phyloP scores from a whole-genome alignment of 1,140 invertebrate genomes.

The Homalodisca vitripennis region DNA sequence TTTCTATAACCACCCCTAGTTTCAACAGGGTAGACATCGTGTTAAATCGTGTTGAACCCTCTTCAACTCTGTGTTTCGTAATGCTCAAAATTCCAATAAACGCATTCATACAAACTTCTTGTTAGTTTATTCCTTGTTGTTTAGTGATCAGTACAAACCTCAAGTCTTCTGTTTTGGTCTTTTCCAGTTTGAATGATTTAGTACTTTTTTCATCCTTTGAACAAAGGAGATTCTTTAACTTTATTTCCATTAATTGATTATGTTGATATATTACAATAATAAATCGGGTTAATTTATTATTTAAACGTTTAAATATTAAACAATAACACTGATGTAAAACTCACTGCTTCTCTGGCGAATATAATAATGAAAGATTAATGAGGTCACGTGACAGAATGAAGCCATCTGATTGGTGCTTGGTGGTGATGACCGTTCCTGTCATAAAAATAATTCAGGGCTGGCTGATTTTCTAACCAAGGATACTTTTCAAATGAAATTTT shows the following conservation, averaged over 20 bases:
- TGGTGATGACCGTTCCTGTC: background rate
- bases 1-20: conserved; percentile 20
- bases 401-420: background rate
- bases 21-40: background rate
- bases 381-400: conserved; percentile 1
- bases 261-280: background rate
- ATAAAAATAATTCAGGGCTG: background rate
- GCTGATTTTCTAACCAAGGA: conserved; percentile 1
- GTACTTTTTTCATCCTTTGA: background rate
- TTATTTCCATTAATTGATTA: background rate
- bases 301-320: background rate
- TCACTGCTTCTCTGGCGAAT: background rate
- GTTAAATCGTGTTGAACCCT: background rate
- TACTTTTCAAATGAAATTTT: background rate
- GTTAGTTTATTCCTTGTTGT: too few relatives aligned
- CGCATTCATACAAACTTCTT: conserved; percentile 24
- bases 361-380: background rate
- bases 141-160: too few relatives aligned
- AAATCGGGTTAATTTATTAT: background rate
- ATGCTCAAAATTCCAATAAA: background rate
- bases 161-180: too few relatives aligned
- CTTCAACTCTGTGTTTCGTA: conserved; percentile 22
- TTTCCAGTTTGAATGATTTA: background rate
- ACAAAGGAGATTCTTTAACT: background rate
- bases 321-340: background rate